These are phyloP conservation scores for Sminthurides aquaticus DNA, from an alignment of 2,888 invertebrate species.

Conservation along the genomic window DNA sequence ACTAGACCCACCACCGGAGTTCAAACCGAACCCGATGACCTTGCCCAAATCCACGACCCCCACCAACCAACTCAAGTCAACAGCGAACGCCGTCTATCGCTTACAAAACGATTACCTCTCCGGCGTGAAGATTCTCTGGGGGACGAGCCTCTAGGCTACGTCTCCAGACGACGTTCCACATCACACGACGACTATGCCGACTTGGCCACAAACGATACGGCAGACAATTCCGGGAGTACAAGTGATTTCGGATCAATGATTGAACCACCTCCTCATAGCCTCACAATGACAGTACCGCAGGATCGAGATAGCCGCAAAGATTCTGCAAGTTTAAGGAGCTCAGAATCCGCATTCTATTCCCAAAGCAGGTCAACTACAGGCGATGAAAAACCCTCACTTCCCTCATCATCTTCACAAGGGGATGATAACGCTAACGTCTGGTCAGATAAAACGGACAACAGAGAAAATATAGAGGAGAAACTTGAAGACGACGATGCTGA, in stretches of 20 bases:
- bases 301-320: slow-evolving; percentile 29
- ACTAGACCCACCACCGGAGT: slow-evolving; percentile 45
- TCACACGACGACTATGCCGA: slow-evolving; percentile 42
- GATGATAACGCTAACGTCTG: slow-evolving; percentile 31
- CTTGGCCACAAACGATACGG: slow-evolving; percentile 13
- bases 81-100: slow-evolving; percentile 38
- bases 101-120: slow-evolving; percentile 35
- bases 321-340: slow-evolving; percentile 38
- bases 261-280: slow-evolving; percentile 42
- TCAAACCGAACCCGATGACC: neutral
- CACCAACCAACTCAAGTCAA: neutral
- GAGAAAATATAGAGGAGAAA: slow-evolving; percentile 13
- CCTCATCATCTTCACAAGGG: slow-evolving; percentile 39
- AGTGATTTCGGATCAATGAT: slow-evolving; percentile 42
- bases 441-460: slow-evolving; percentile 27
- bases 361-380: slow-evolving; percentile 32
- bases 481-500: slow-evolving; percentile 29
- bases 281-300: neutral
- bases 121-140: slow-evolving; percentile 41
- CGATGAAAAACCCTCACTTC: slow-evolving; percentile 39
- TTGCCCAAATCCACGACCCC: neutral
- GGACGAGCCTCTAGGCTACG: slow-evolving; percentile 43
- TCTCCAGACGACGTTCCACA: slow-evolving; percentile 39
- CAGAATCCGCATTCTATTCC: slow-evolving; percentile 44
- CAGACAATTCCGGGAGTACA: slow-evolving; percentile 26